phyloP scores from a whole-genome alignment of 2,113 vertebrate genomes.

The Oncorhynchus gorbuscha region DNA sequence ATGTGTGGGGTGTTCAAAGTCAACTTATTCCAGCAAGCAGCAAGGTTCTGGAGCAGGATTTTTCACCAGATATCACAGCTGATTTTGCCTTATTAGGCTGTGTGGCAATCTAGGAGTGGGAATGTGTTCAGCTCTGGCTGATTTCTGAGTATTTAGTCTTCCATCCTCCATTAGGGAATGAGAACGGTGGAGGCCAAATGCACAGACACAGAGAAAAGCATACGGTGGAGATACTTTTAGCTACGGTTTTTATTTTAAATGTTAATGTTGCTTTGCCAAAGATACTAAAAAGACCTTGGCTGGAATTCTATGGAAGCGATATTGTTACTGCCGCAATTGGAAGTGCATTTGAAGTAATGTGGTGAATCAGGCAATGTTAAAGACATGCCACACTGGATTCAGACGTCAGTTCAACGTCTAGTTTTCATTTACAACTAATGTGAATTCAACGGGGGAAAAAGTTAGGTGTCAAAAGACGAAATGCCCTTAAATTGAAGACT shows the following conservation, averaged over 20 bases:
- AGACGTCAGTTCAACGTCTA: background rate
- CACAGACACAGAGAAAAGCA: background rate
- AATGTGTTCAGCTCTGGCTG: constrained; percentile 20
- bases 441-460: too few relatives aligned
- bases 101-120: constrained; percentile 37
- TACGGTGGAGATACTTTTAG: too few relatives aligned
- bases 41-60: constrained; percentile 46
- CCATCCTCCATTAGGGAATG: constrained; percentile 34
- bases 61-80: constrained; percentile 45
- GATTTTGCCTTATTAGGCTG: constrained; percentile 76
- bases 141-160: constrained; percentile 32
- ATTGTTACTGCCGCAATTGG: background rate
- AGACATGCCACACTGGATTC: background rate
- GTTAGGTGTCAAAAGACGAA: too few relatives aligned
- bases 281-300: background rate
- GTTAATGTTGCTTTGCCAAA: background rate
- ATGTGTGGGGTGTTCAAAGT: constrained; percentile 44
- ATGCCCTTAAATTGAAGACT: too few relatives aligned
- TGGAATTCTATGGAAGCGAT: background rate
- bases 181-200: constrained; percentile 17
- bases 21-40: constrained; percentile 33
- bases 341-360: background rate
- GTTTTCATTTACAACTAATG: too few relatives aligned
- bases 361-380: background rate
- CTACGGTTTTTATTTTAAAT: background rate